These are phyloP conservation scores for Nipponacmea schrenckii DNA, from an alignment of 2,888 invertebrate genomes.

Conservation along the genomic window DNA sequence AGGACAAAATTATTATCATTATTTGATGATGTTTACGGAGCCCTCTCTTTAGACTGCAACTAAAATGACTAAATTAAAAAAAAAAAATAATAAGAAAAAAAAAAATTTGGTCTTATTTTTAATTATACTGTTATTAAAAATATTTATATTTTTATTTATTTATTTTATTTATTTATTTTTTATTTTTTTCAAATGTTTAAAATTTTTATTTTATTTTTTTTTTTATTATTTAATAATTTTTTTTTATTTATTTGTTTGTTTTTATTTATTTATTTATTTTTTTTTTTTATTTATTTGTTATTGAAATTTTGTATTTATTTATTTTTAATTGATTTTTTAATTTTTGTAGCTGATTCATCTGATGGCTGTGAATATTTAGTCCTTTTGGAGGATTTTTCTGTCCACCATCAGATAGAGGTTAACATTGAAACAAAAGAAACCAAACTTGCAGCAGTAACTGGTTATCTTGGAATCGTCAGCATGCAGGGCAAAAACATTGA, in stretches of 20 bases:
- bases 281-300: background rate
- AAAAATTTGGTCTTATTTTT: too few relatives aligned
- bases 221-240: background rate
- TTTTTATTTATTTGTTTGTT: background rate
- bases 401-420: background rate
- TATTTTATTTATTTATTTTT: too few relatives aligned
- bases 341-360: background rate
- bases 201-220: background rate
- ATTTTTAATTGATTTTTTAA: background rate
- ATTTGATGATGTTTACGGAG: too few relatives aligned
- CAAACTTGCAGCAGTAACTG: background rate
- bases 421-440: slow-evolving; percentile 9
- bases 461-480: slow-evolving; percentile 23
- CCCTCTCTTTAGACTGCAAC: too few relatives aligned
- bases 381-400: background rate
- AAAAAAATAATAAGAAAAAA: too few relatives aligned
- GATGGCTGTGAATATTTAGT: background rate
- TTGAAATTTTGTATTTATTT: background rate
- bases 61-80: too few relatives aligned
- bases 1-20: too few relatives aligned
- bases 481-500: slow-evolving; percentile 24
- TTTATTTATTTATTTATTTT: background rate
- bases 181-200: background rate
- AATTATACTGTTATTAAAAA: too few relatives aligned
- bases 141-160: too few relatives aligned